phyloP scores from a whole-genome alignment of 2,113 vertebrate species.

The Apistogramma diplotaenia region DNA sequence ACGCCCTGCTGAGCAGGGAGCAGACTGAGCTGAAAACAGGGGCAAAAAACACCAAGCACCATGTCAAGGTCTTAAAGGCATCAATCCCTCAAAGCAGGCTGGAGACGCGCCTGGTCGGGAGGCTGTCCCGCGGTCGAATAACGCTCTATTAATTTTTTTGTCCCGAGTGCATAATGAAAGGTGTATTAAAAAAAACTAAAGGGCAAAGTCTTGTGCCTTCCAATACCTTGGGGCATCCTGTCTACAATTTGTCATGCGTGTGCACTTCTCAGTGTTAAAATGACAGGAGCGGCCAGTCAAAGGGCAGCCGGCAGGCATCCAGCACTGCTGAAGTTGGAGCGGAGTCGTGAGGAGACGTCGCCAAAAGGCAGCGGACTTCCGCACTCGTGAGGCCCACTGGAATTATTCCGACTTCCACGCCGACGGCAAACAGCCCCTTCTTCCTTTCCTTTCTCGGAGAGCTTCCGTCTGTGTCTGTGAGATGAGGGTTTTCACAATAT shows the following conservation, averaged over 20 bases:
- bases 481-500: conserved; percentile 59
- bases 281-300: conserved; percentile 87
- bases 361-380: conserved; percentile 81
- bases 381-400: conserved; percentile 78
- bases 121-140: conserved; percentile 83
- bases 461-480: conserved; percentile 66
- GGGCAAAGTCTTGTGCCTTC: conserved; percentile 79
- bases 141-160: conserved; percentile 90
- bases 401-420: conserved; percentile 73
- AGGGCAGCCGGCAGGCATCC: conserved; percentile 82
- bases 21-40: conserved; percentile 56
- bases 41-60: conserved; percentile 70
- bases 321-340: conserved; percentile 67
- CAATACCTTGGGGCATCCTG: conserved; percentile 85
- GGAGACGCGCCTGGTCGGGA: conserved; percentile 74
- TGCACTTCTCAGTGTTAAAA: conserved; percentile 87
- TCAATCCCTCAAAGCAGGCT: conserved; percentile 78
- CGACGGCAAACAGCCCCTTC: conserved; percentile 72
- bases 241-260: conserved; percentile 91
- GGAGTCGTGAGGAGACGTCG: conserved; percentile 80
- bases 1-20: conserved; percentile 78
- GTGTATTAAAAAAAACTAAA: conserved; percentile 80
- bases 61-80: conserved; percentile 81
- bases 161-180: conserved; percentile 85
- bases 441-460: conserved; percentile 51